A percentile compares a stretch with the other conserved stretches of the same genome.
Conservation (phyloP, 2,113 vertebrate species). For the Psophia crepitans region DNA sequence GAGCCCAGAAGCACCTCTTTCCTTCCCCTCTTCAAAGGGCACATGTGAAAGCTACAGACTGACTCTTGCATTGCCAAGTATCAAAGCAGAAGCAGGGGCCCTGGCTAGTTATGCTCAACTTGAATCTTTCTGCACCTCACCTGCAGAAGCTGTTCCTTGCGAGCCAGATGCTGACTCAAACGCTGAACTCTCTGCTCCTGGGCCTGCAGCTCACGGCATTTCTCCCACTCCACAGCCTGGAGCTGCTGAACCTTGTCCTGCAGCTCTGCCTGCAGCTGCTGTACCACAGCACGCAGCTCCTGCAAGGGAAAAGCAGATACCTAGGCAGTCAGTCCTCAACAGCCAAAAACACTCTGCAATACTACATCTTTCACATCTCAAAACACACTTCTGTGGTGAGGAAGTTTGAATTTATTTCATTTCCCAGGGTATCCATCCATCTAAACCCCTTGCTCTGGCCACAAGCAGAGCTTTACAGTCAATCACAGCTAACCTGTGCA, state of each 20-base stretch:
- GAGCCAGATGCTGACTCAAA: constrained; percentile 76
- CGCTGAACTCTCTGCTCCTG: constrained; percentile 76
- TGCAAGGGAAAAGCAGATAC: constrained; percentile 47
- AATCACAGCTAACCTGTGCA: neutral
- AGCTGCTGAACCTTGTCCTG: constrained; percentile 78
- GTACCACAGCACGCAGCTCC: constrained; percentile 84
- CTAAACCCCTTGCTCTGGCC: neutral
- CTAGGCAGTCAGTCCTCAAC: neutral
- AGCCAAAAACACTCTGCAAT: neutral
- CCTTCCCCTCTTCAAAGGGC: neutral
- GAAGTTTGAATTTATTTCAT: neutral
- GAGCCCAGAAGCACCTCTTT: neutral
- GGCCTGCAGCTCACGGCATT: constrained; percentile 68
- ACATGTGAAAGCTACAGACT: neutral
- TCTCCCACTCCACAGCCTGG: constrained; percentile 72
- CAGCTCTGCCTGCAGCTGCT: constrained; percentile 77
- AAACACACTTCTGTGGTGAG: neutral
- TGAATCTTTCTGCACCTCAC: constrained; percentile 5
- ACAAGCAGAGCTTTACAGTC: neutral
- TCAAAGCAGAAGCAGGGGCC: neutral
- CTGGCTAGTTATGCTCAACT: neutral
- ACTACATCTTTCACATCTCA: neutral
- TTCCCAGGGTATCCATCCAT: neutral
- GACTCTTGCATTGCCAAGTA: neutral
- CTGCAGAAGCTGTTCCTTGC: constrained; percentile 80